A percentile compares a stretch with the other conserved stretches of the same genome.
These are phyloP conservation scores for Chloromyia formosa DNA, from an alignment of 2,888 invertebrate genomes.

Conservation along the genomic window DNA sequence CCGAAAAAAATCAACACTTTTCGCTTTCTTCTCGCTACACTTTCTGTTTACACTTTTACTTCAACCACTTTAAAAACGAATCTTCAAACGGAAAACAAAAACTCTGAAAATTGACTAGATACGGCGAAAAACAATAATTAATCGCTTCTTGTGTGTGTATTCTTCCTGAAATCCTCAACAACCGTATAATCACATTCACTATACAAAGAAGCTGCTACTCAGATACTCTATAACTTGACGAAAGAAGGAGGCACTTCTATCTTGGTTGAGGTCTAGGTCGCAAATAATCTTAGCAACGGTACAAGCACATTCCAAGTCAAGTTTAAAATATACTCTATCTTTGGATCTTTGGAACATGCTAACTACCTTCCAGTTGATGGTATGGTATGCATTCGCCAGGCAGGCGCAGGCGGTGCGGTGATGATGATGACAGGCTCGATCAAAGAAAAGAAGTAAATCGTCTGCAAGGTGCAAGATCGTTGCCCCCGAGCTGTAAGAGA, in stretches of 20 bases:
- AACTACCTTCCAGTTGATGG: not conserved
- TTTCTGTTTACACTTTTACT: constrained; percentile 39
- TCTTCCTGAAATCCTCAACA: too few species aligned
- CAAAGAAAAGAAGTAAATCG: constrained; percentile 9
- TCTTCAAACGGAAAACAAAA: too few species aligned
- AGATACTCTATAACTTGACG: too few species aligned
- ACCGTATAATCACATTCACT: too few species aligned
- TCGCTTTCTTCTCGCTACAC: constrained; percentile 14
- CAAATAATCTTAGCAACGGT: constrained; percentile 58
- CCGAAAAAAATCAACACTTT: constrained; percentile 14
- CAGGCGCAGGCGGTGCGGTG: not conserved
- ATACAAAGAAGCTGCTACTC: too few species aligned
- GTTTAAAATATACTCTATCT: constrained; percentile 1
- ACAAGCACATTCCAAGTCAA: constrained; percentile 31
- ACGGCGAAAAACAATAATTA: too few species aligned
- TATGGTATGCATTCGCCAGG: not conserved
- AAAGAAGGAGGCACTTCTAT: constrained; percentile 58
- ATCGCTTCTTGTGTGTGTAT: too few species aligned
- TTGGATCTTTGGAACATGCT: constrained; percentile 20
- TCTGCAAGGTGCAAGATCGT: constrained; percentile 8
- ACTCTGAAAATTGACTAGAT: too few species aligned
- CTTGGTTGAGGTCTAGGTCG: constrained; percentile 61
- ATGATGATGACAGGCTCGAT: not conserved
- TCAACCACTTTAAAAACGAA: not conserved
- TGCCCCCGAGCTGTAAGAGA: constrained; percentile 18